Percentiles rank a stretch among this genome's conserved stretches.
phyloP scores from a whole-genome alignment of 1,140 invertebrate genomes.

The Lepidurus arcticus region DNA sequence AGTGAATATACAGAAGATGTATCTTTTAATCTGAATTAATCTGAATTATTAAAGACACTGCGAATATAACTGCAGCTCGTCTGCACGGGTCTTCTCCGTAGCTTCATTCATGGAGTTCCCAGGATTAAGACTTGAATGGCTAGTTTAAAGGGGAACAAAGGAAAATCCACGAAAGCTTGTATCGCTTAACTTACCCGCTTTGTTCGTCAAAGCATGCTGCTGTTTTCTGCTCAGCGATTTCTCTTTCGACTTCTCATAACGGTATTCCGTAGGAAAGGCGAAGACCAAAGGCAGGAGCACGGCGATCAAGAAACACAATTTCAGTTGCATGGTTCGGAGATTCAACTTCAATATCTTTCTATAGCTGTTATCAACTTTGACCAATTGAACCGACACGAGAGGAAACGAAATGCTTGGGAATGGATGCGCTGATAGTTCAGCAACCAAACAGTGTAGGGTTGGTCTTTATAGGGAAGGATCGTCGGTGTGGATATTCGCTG shows the following conservation, averaged over 20 bases:
- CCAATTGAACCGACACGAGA: too few species aligned
- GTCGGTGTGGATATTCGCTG: neutral
- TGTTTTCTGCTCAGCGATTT: constrained; percentile 5
- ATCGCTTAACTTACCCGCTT: constrained; percentile 1
- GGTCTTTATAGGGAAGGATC: neutral
- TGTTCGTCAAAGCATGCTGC: neutral
- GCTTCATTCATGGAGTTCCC: neutral
- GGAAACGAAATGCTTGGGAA: too few species aligned
- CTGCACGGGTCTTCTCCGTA: neutral
- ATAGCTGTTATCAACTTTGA: too few species aligned
- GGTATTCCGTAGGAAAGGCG: constrained; percentile 10
- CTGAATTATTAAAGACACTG: too few species aligned
- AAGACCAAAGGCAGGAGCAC: constrained; percentile 8
- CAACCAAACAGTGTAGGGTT: neutral
- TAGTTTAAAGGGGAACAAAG: neutral
- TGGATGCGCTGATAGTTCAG: neutral
- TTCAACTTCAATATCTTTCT: too few species aligned
- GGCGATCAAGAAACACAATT: constrained; percentile 5
- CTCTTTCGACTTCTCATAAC: neutral
- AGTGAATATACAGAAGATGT: too few species aligned
- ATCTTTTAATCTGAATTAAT: too few species aligned
- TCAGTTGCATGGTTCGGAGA: neutral
- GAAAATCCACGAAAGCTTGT: neutral
- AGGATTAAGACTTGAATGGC: neutral
- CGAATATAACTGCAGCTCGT: too few species aligned